A percentile compares a stretch with the other conserved stretches of the same genome.
Evolutionary conservation across 2,888 invertebrate species (phyloP).

Genomic region (Pharmacophagus antenor): DNA sequence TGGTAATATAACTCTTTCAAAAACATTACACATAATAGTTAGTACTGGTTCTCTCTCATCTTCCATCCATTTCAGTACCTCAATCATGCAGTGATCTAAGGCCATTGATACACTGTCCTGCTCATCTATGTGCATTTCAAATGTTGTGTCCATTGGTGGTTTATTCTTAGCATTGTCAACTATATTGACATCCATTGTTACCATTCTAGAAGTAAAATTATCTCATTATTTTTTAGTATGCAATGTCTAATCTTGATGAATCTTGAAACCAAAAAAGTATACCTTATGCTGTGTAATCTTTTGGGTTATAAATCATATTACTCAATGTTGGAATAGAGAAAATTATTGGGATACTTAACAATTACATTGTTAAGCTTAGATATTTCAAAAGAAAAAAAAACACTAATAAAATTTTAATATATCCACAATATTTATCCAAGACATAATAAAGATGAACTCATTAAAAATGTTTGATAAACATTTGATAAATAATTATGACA

Average conservation of each 20-base stretch:
- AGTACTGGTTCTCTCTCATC: slow-evolving; percentile 82
- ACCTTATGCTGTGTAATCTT: too few species aligned
- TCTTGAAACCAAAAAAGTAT: too few species aligned
- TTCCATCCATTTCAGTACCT: slow-evolving; percentile 85
- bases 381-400: too few species aligned
- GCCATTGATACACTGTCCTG: slow-evolving; percentile 70
- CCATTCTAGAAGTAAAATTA: slow-evolving; percentile 76
- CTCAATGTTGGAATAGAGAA: too few species aligned
- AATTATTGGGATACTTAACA: too few species aligned
- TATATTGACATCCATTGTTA: slow-evolving; percentile 87
- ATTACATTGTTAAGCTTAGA: too few species aligned
- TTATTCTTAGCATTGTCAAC: slow-evolving; percentile 69
- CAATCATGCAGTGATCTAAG: slow-evolving; percentile 89
- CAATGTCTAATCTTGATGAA: too few species aligned
- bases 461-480: neutral
- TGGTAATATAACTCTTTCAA: slow-evolving; percentile 90
- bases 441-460: neutral
- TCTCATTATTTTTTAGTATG: neutral
- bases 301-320: too few species aligned
- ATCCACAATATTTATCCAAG: neutral
- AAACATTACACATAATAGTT: slow-evolving; percentile 83
- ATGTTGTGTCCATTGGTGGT: slow-evolving; percentile 64
- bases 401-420: too few species aligned
- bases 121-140: slow-evolving; percentile 80
- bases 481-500: slow-evolving; percentile 11